These are phyloP conservation scores for Elymnias hypermnestra DNA, from an alignment of 1,140 invertebrate species.

Conservation along the genomic window DNA sequence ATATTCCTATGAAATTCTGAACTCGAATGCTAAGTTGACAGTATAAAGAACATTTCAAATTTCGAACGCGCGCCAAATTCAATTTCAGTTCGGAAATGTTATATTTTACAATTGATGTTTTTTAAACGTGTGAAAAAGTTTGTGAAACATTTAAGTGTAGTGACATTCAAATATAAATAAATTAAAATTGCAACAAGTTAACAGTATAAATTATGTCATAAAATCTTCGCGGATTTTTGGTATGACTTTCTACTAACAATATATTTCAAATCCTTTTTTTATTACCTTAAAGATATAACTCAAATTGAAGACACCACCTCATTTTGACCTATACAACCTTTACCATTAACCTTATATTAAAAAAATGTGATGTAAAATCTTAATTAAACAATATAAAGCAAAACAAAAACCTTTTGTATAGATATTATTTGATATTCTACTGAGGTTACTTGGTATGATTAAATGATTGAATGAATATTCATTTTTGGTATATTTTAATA, in stretches of 20 bases:
- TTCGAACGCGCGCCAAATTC: slow-evolving; percentile 6
- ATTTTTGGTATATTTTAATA: neutral
- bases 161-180: neutral
- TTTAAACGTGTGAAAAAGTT: slow-evolving; percentile 9
- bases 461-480: slow-evolving; percentile 6
- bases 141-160: slow-evolving; percentile 1
- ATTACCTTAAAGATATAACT: too few species aligned
- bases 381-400: too few species aligned
- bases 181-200: neutral
- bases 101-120: slow-evolving; percentile 3
- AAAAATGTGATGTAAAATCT: too few species aligned
- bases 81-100: slow-evolving; percentile 1
- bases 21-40: slow-evolving; percentile 27
- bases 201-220: neutral
- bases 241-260: too few species aligned
- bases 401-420: too few species aligned
- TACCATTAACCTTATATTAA: too few species aligned
- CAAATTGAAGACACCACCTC: too few species aligned
- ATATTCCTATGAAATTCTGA: slow-evolving; percentile 36
- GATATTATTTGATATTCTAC: too few species aligned
- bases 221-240: too few species aligned
- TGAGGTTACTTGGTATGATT: too few species aligned
- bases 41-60: slow-evolving; percentile 4
- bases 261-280: too few species aligned
- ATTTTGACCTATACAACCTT: too few species aligned